Conservation (phyloP, 2,113 vertebrate species). For the Phylloscopus trochilus region DNA sequence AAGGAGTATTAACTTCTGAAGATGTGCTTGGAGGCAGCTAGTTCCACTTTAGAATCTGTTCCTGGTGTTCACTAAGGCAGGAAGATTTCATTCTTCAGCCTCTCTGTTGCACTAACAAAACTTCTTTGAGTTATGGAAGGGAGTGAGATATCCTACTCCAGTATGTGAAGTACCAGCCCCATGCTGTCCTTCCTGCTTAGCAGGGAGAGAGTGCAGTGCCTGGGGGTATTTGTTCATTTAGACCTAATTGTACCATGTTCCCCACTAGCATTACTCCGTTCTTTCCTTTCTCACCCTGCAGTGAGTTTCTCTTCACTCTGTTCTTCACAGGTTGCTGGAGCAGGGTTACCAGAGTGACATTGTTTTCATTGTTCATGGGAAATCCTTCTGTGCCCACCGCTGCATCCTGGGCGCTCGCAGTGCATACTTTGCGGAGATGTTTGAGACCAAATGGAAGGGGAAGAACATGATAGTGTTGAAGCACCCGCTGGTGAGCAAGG, state of each 20-base stretch:
- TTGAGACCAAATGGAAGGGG: constrained; percentile 93
- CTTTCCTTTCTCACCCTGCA: neutral
- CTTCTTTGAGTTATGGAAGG: neutral
- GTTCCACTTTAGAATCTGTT: neutral
- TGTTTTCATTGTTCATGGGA: constrained; percentile 88
- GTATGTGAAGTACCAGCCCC: neutral
- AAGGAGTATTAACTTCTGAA: neutral
- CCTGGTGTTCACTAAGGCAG: neutral
- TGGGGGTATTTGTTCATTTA: neutral
- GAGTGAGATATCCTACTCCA: neutral
- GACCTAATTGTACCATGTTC: neutral
- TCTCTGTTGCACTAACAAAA: neutral
- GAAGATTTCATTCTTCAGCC: neutral
- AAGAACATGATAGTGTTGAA: constrained; percentile 88
- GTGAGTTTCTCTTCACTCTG: neutral
- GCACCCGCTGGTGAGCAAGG: constrained; percentile 86
- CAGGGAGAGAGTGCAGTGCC: neutral
- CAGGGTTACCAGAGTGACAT: constrained; percentile 90
- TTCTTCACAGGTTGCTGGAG: constrained; percentile 83
- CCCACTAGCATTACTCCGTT: neutral
- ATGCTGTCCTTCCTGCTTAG: neutral
- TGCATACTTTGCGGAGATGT: constrained; percentile 92
- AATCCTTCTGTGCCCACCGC: constrained; percentile 86
- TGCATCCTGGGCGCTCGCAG: constrained; percentile 90
- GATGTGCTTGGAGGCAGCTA: neutral